Conservation (phyloP, 2,888 invertebrate genomes). For the Hyposoter didymator region DNA sequence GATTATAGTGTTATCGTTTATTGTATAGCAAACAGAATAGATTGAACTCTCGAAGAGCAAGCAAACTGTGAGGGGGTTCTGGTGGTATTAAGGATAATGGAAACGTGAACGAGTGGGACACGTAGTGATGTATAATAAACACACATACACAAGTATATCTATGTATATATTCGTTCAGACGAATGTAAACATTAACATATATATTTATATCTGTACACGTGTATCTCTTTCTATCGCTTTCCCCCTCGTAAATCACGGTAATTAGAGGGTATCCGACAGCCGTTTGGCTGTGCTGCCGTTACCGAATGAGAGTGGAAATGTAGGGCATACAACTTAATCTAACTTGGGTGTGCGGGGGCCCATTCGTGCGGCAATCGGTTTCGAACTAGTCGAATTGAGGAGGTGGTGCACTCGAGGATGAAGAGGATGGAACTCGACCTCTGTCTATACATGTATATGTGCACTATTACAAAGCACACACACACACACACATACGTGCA, state of each 20-base stretch:
- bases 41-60: slow-evolving; percentile 45
- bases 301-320: slow-evolving; percentile 68
- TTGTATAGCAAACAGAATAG: slow-evolving; percentile 48
- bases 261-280: slow-evolving; percentile 76
- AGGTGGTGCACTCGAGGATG: slow-evolving; percentile 52
- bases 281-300: slow-evolving; percentile 72
- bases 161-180: neutral
- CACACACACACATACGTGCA: slow-evolving; percentile 30
- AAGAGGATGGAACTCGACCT: slow-evolving; percentile 57
- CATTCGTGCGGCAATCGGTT: slow-evolving; percentile 69
- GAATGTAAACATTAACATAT: slow-evolving; percentile 3
- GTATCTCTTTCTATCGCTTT: slow-evolving; percentile 23
- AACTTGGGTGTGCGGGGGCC: slow-evolving; percentile 72
- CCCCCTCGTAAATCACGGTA: slow-evolving; percentile 74
- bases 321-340: slow-evolving; percentile 77
- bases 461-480: slow-evolving; percentile 6
- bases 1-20: slow-evolving; percentile 53
- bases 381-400: slow-evolving; percentile 66
- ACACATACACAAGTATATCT: neutral
- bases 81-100: slow-evolving; percentile 60
- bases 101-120: slow-evolving; percentile 60
- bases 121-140: slow-evolving; percentile 11
- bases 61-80: slow-evolving; percentile 30
- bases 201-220: slow-evolving; percentile 6
- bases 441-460: slow-evolving; percentile 11